Evolutionary conservation across 2,888 invertebrate genomes (phyloP).

Genomic region (Ornithoptera alexandrae): DNA sequence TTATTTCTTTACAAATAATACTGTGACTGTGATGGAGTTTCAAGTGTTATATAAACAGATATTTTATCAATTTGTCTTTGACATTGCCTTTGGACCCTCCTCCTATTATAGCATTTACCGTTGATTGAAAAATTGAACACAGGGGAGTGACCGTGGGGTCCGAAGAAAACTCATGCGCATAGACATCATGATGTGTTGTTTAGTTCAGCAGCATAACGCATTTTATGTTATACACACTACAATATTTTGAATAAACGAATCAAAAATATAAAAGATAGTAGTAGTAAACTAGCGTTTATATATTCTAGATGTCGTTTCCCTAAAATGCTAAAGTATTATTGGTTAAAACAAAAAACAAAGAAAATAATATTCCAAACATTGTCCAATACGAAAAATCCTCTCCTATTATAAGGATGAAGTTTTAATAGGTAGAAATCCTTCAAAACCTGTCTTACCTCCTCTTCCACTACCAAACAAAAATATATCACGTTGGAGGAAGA

Average conservation of each 20-base stretch:
- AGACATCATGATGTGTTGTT: not conserved
- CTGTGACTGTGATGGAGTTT: not conserved
- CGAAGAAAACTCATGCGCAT: slow-evolving; percentile 14
- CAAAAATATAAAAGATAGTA: too few relatives aligned
- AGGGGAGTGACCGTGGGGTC: slow-evolving; percentile 24
- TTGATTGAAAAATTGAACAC: slow-evolving; percentile 25
- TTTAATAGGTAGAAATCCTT: too few relatives aligned
- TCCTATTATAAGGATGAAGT: too few relatives aligned
- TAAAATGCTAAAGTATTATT: too few relatives aligned
- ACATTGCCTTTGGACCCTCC: slow-evolving; percentile 26
- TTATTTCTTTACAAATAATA: not conserved
- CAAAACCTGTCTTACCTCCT: too few relatives aligned
- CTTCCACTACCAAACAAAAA: too few relatives aligned
- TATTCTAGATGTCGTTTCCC: too few relatives aligned
- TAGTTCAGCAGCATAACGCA: not conserved
- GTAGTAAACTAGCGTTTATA: too few relatives aligned
- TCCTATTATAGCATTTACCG: slow-evolving; percentile 17
- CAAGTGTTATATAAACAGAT: slow-evolving; percentile 1
- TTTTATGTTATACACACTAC: not conserved
- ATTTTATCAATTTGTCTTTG: slow-evolving; percentile 23
- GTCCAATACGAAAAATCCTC: too few relatives aligned
- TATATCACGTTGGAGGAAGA: too few relatives aligned
- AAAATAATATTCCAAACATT: too few relatives aligned
- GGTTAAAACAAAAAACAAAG: too few relatives aligned
- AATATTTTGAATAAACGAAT: not conserved